Evolutionary conservation across 2,113 vertebrate genomes (phyloP).

Genomic region (Pangasianodon gigas): DNA sequence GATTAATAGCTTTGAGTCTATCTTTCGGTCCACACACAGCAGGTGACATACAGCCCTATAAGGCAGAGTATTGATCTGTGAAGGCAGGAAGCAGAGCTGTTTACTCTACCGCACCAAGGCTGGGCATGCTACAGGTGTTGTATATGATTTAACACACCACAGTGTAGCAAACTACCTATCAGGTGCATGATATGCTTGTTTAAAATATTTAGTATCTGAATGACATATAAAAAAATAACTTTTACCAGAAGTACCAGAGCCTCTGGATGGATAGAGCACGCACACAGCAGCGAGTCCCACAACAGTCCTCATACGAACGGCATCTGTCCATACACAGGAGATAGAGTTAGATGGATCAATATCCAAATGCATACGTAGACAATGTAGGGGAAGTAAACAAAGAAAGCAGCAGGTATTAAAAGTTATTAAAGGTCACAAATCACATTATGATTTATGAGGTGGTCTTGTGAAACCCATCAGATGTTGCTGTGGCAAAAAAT

Average conservation of each 20-base stretch:
- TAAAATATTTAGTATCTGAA: not conserved
- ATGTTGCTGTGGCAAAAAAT: not conserved
- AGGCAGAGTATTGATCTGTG: constrained; percentile 33
- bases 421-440: not conserved
- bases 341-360: constrained; percentile 14
- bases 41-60: constrained; percentile 15
- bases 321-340: constrained; percentile 75
- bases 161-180: not conserved
- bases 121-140: not conserved
- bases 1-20: constrained; percentile 18
- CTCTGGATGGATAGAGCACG: constrained; percentile 92
- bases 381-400: not conserved
- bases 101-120: not conserved
- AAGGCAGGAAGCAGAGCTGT: not conserved
- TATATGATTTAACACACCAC: not conserved
- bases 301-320: constrained; percentile 96
- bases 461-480: not conserved
- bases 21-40: constrained; percentile 9
- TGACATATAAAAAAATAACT: not conserved
- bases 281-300: constrained; percentile 93
- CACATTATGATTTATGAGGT: not conserved
- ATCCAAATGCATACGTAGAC: constrained; percentile 45
- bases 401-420: not conserved
- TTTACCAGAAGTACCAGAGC: constrained; percentile 98
- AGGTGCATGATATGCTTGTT: not conserved